Evolutionary conservation across 1,140 invertebrate species (phyloP), one percentile per base, ranked within the genome.

Genomic region (Muscidifurax raptorellus): DNA sequence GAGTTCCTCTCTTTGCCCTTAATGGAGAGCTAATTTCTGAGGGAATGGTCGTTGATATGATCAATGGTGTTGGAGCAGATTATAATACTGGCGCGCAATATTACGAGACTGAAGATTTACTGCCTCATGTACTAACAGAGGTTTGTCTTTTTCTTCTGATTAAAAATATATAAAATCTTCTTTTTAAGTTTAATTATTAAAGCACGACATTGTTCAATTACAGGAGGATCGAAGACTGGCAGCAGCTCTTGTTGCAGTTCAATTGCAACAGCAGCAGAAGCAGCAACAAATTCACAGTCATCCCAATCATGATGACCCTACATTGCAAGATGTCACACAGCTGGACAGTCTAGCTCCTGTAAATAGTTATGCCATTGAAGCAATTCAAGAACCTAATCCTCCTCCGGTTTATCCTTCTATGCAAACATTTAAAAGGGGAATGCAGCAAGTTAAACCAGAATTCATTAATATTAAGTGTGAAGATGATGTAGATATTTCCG

Each of bases 171-270:
- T 25, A 36, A 36, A 59, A n/a, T n/a, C n/a, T 64, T 80, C 59
- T 72, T 15, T 40, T 40, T 10, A 36, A 47, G 30, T 67, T 79
- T 44, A 36, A 32, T 28, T 59, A 0, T 22, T 59, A 47, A 13
- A 76, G 18, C 78, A 10, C 15, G 75, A 71, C 84, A 83, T 78
- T 85, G 82, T 85, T 85, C 18, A 80, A 80, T 52, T 83, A 75
- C 52, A 94, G 91, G 94, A 94, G 72, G 94, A 94, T 82, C 89
- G 93, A 77, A 91, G 92, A 88, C 86, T 94, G 47, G 94, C 94
- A n/a, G 93, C 93, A 64, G 94, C 94, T 13, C 85, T 94, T 30
- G 93, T 94, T 10, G 94, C 94, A 13, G 93, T 94, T 2, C 94
- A 94, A 83, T 85, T 94, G 44, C 92, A 92, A 82, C 93, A 94